Percentiles rank a stretch among this genome's conserved stretches.
Conservation (phyloP, 2,888 invertebrate genomes). For the Ypsolopha scabrella region DNA sequence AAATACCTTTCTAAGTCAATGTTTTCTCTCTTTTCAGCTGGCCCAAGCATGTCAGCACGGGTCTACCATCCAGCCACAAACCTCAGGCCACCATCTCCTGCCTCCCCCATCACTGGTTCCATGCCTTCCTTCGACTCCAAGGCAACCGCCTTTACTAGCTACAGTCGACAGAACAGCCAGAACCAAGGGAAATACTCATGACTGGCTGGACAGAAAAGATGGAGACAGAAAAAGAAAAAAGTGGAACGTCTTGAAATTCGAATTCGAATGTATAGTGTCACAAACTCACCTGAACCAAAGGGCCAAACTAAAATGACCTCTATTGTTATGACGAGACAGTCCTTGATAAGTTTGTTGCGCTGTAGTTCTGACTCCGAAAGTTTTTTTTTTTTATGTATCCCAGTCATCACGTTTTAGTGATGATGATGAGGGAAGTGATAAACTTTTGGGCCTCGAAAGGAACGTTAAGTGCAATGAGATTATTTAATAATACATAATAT, state of each 20-base stretch:
- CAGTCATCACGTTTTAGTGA: neutral
- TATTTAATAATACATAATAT: no score
- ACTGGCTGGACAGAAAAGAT: slow-evolving; percentile 5
- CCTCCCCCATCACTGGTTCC: slow-evolving; percentile 37
- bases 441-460: no score
- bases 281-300: no score
- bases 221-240: neutral
- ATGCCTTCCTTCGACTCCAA: slow-evolving; percentile 20
- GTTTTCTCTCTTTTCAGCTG: slow-evolving; percentile 30
- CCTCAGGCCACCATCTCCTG: slow-evolving; percentile 41
- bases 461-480: no score
- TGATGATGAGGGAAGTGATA: neutral
- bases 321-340: neutral
- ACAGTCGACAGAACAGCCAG: slow-evolving; percentile 45
- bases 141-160: slow-evolving; percentile 17
- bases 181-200: slow-evolving; percentile 37
- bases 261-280: neutral
- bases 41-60: slow-evolving; percentile 39
- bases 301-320: neutral
- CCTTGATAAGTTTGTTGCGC: neutral
- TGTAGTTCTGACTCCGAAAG: no score
- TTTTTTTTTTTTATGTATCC: neutral
- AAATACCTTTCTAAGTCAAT: neutral
- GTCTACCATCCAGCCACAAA: slow-evolving; percentile 61
- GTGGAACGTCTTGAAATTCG: neutral